These are phyloP conservation scores for Gandaritis pyraliata DNA, from an alignment of 2,888 invertebrate species.

Conservation along the genomic window DNA sequence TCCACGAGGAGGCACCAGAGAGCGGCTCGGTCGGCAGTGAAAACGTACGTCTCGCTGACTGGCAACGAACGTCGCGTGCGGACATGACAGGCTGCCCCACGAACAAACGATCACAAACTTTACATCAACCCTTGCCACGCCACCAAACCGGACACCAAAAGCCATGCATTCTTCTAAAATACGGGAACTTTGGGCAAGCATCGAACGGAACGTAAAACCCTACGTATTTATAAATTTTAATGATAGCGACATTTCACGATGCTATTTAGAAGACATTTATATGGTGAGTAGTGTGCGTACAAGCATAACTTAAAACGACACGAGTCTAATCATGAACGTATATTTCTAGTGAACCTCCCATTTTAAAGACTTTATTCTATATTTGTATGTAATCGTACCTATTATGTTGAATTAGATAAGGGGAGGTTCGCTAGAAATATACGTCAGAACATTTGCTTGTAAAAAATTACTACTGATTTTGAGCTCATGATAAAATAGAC, in stretches of 20 bases:
- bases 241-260: background rate
- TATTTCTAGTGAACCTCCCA: too few species aligned
- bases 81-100: slow-evolving; percentile 54
- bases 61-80: slow-evolving; percentile 58
- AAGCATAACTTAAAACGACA: too few species aligned
- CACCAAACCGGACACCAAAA: background rate
- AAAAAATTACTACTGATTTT: too few species aligned
- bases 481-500: too few species aligned
- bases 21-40: slow-evolving; percentile 65
- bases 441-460: too few species aligned
- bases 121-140: background rate
- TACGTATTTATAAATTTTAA: background rate
- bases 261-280: too few species aligned
- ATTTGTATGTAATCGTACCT: too few species aligned
- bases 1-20: slow-evolving; percentile 61
- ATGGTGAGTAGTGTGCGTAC: too few species aligned
- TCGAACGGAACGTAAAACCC: background rate
- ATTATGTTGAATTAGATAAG: too few species aligned
- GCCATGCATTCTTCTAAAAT: background rate
- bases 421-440: too few species aligned
- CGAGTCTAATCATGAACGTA: too few species aligned
- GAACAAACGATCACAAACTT: slow-evolving; percentile 39
- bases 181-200: background rate
- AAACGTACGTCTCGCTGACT: slow-evolving; percentile 42
- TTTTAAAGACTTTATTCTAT: too few species aligned